Evolutionary conservation across 2,888 invertebrate species (phyloP), one percentile per base, ranked within the genome.

Genomic region (Troilus luridus): DNA sequence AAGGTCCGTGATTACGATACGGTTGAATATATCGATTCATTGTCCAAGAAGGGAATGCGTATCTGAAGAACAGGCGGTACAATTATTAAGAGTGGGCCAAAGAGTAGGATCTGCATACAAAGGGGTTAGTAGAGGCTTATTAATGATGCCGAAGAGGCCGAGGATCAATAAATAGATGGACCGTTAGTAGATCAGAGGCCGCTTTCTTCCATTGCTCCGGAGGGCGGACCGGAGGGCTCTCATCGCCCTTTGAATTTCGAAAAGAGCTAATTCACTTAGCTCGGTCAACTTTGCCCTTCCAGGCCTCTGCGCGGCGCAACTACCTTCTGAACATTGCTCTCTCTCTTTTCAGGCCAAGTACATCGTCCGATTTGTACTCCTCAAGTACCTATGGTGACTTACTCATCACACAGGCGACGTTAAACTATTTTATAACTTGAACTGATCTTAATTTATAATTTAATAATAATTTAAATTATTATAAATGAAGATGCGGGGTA

Each of bases 151-250:
- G 24, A 56, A 56, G 85, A n/a, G 56, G 85, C 56, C 21, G 56
- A 56, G 85, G 56, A 85, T 85, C 85, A 85, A 85, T 85, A 54
- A 58, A 54, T 58, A 56, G 85, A 56, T 54, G 56, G 56, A 85
- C 85, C 85, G 56, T 85, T 85, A 85, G 85, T n/a, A 85, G 85
- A 85, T 85, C n/a, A 85, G 85, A 85, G 85, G 21, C 54, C 81
- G 81, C 81, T 56, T 81, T 81, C 81, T 81, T 81, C n/a, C 81
- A 81, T 56, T 56, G 56, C 85, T 56, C 9, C 12, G 5, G 85
- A 14, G 56, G 54, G 85, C 21, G 85, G 21, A 56, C 85, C 21
- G 6, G 6, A 41, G 17, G 56, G 56, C 41, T 41, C 56, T 56
- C 12, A 2, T 11, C 56, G n/a, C 21, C 85, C 85, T 85, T 85